phyloP scores from a whole-genome alignment of 2,888 invertebrate species.

The Harpalus rubripes region DNA sequence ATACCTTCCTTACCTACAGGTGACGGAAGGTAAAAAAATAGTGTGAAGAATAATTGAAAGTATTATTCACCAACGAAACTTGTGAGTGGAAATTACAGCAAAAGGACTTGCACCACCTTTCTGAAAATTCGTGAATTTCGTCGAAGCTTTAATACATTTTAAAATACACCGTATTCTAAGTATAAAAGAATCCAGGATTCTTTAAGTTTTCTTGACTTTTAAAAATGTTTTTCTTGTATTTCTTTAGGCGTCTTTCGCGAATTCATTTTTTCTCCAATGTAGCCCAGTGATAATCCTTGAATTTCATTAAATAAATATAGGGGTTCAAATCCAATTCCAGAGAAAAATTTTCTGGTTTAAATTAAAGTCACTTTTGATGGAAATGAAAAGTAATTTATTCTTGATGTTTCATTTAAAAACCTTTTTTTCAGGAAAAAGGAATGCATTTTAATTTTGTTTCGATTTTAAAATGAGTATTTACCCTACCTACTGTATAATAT shows the following conservation, averaged over 20 bases:
- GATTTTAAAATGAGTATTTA: neutral
- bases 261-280: neutral
- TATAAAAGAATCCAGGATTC: neutral
- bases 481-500: neutral
- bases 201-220: neutral
- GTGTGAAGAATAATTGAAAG: no score
- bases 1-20: no score
- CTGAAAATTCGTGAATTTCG: no score
- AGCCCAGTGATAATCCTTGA: constrained; percentile 17
- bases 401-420: neutral
- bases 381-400: constrained; percentile 4
- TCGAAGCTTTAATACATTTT: no score
- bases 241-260: neutral
- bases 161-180: no score
- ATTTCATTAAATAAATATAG: constrained; percentile 31
- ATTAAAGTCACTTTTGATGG: constrained; percentile 21
- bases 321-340: neutral
- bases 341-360: neutral
- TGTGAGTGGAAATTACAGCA: no score
- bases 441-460: neutral
- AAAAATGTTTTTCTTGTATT: neutral
- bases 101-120: no score
- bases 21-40: no score
- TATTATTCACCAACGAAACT: no score
- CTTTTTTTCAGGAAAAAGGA: neutral